Evolutionary conservation across 2,797 vertebrate genomes (phyloP), one percentile per base, ranked within the genome.

Genomic region (Pampus argenteus): DNA sequence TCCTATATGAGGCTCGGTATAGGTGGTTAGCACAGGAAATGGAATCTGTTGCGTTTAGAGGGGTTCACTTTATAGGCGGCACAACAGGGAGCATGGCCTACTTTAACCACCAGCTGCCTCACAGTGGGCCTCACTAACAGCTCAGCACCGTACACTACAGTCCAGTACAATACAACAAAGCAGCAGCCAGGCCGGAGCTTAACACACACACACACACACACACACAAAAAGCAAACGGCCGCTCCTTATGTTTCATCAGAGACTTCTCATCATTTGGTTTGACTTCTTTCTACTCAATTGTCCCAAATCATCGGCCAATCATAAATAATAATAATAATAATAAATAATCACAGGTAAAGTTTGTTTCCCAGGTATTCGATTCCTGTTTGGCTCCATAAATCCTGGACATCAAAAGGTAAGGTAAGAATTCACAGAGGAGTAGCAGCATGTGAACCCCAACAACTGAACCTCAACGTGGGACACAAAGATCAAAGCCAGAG

Each of bases 91-190:
- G 70, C 56, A 74, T 86, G 85, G 81, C 86, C 86, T 90, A 88
- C 81, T 90, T 91, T 84, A 70, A 87, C 66, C 83, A 89, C 76
- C 82, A 83, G 79, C 84, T 86, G 83, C 83, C 83, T 87, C 38
- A 40, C 64, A 64, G 71, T 75, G 87, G 86, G 90, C 91, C 89
- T 88, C 88, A 74, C 70, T 50, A 61, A 71, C 82, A 77, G 81
- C 78, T 52, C 71, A 81, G 80, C 28, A 59, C 81, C 72, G 76
- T 79, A 79, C 82, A 80, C 73, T 71, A 38, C 47, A 63, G 80
- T 70, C 59, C 69, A 52, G 66, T 67, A 72, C 75, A 86, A 72
- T 56, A 59, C 84, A 88, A 87, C 78, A 85, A 86, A 86, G 71
- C 5, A 3, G 68, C 68, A 76, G 62, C 26, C 29, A 18, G 28